Evolutionary conservation across 2,113 vertebrate species (phyloP), one percentile per base, ranked within the genome.

Genomic region (Kobus ellipsiprymnus): DNA sequence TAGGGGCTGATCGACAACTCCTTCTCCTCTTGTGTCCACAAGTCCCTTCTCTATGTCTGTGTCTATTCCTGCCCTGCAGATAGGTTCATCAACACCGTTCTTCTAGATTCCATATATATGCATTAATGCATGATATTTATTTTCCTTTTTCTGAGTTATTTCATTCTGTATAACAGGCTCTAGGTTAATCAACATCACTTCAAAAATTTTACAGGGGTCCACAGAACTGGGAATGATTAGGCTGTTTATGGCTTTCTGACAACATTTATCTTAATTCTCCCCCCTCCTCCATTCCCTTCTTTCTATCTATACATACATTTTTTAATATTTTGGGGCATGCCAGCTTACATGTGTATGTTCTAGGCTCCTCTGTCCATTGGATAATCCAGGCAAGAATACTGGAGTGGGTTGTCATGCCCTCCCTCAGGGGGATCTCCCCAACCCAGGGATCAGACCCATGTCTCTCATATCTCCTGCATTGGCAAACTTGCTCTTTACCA

Each of bases 261-360:
- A 36, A 82, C n/a, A 59, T 1, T 19, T 21, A 59, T 30, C 11
- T 91, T 86, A 59, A 86, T 67, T 23, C 15, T 8, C 40, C 1
- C 21, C 30, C 7, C 52, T 1, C 12, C 44, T 5, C 36, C 14
- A 57, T 55, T 29, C 4, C 3, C 3, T 3, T n/a, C 50, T 16
- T n/a, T 93, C 36, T 80, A 16, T 67, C 3, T 64, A 33, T 64
- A 30, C 7, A 7, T 30, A 57, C 9, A 8, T 74, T n/a, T 40
- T 86, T 5, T 6, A 44, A 71, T 6, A 60, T 46, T 5, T 2
- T 0, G 21, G 27, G 33, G 12, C n/a, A 30, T 2, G 2, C 14
- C 14, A 27, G 40, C 12, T 13, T 64, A 10, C 19, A 21, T 40
- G 67, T 40, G 10, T 74, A n/a, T 12, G 4, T 74, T 36, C 67